Evolutionary conservation across 2,797 vertebrate genomes (phyloP).

Genomic region (Acanthurus lineatus): DNA sequence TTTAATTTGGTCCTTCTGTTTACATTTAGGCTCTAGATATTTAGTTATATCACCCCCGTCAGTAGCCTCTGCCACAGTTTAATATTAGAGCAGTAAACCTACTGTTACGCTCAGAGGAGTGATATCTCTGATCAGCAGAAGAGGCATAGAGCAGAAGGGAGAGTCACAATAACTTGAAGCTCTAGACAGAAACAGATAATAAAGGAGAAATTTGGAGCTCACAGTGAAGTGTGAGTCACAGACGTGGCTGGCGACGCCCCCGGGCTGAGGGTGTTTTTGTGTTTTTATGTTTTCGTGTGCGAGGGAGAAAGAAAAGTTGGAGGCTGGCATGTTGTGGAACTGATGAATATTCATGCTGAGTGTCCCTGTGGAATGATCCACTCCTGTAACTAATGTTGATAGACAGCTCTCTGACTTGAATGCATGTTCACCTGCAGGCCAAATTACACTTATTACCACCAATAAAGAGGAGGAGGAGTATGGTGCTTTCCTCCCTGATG

Average conservation of each 20-base stretch:
- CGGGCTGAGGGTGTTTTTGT: constrained; percentile 56
- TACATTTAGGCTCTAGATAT: not conserved
- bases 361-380: constrained; percentile 93
- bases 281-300: constrained; percentile 49
- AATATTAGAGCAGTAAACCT: not conserved
- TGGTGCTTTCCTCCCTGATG: constrained; percentile 35
- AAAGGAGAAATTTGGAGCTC: constrained; percentile 26
- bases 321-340: constrained; percentile 85
- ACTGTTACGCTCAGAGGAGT: not conserved
- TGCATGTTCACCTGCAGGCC: constrained; percentile 86
- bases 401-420: constrained; percentile 94
- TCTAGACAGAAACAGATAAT: constrained; percentile 16
- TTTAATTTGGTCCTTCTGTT: not conserved
- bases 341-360: constrained; percentile 98
- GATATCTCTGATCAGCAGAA: constrained; percentile 5
- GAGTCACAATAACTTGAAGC: constrained; percentile 21
- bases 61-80: not conserved
- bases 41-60: not conserved
- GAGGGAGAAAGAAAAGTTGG: constrained; percentile 40
- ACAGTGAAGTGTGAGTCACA: constrained; percentile 66
- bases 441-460: constrained; percentile 76
- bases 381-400: constrained; percentile 90
- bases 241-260: constrained; percentile 46
- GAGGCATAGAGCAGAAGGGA: not conserved
- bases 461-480: constrained; percentile 50